phyloP scores from a whole-genome alignment of 1,140 invertebrate species.

The Cyclina sinensis region DNA sequence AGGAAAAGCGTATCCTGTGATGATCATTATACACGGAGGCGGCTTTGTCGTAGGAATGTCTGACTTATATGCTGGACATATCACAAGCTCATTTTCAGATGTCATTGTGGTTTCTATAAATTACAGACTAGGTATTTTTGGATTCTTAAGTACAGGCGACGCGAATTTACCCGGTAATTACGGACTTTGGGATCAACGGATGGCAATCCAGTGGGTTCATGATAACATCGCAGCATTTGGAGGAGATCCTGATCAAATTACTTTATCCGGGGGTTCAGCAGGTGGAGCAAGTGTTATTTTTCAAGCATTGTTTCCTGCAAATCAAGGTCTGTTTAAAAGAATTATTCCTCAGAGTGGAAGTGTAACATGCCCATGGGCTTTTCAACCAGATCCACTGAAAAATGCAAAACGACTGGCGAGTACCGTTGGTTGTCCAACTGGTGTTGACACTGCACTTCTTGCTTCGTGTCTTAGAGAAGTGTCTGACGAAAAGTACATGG shows the following conservation, averaged over 20 bases:
- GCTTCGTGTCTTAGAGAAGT: not conserved
- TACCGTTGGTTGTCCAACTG: not conserved
- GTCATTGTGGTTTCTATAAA: slow-evolving; percentile 92
- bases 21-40: slow-evolving; percentile 98
- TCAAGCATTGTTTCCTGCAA: slow-evolving; percentile 65
- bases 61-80: slow-evolving; percentile 94
- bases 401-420: slow-evolving; percentile 31
- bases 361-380: slow-evolving; percentile 29
- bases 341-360: slow-evolving; percentile 71
- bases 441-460: not conserved
- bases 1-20: slow-evolving; percentile 88
- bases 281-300: slow-evolving; percentile 92
- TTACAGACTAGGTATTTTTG: slow-evolving; percentile 96
- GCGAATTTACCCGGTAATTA: slow-evolving; percentile 88
- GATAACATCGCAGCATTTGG: slow-evolving; percentile 91
- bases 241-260: slow-evolving; percentile 90
- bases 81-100: slow-evolving; percentile 91
- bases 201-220: slow-evolving; percentile 91
- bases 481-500: not conserved
- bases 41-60: slow-evolving; percentile 95
- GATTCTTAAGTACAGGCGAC: slow-evolving; percentile 80
- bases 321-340: slow-evolving; percentile 69
- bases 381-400: not conserved
- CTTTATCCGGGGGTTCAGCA: slow-evolving; percentile 90
- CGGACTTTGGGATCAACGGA: slow-evolving; percentile 91